Evolutionary conservation across 2,113 vertebrate species (phyloP), one percentile per base, ranked within the genome.

Genomic region (Neoarius graeffei): DNA sequence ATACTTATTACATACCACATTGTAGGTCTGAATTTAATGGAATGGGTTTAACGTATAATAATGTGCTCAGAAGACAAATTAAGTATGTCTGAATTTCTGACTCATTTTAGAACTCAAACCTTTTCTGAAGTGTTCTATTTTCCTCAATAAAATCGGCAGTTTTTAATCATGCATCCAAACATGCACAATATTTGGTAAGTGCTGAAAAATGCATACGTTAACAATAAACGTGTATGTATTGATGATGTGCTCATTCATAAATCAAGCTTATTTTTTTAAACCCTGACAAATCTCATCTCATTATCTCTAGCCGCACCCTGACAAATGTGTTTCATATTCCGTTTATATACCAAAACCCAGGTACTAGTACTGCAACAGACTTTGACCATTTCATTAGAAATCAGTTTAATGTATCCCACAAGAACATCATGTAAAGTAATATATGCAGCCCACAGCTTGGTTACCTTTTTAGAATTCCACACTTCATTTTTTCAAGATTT

Each of bases 401-500:
- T 25, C 42, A 48, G 9, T 79, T 56, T 50, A 48, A 56, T 80
- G 1, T 10, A 79, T 67, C n/a, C 11, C 64, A 67, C n/a, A 14
- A 27, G 9, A 27, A 27, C n/a, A 27, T 67, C 10, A 4, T 13
- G 5, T 23, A 79, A 25, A 79, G 48, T 64, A 19, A 52, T n/a
- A n/a, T 14, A 35, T 86, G 59, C 59, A 66, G 59, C 23, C 85
- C 35, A 64, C 30, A 48, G 30, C 42, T 52, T 86, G 57, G 79
- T 66, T 66, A 66, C 73, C 23, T 79, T 52, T 67, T 86, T 62
- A 66, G 59, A 66, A 54, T 79, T 86, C 69, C 19, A 57, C 67
- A 67, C 50, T 4, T 84, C 66, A 85, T 42, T 42, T 42, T 69
- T 69, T 88, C 73, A 83, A 77, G 4, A 69, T 81, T 88, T 85